Conservation (phyloP, 2,113 vertebrate species). For the Otolemur garnettii region DNA sequence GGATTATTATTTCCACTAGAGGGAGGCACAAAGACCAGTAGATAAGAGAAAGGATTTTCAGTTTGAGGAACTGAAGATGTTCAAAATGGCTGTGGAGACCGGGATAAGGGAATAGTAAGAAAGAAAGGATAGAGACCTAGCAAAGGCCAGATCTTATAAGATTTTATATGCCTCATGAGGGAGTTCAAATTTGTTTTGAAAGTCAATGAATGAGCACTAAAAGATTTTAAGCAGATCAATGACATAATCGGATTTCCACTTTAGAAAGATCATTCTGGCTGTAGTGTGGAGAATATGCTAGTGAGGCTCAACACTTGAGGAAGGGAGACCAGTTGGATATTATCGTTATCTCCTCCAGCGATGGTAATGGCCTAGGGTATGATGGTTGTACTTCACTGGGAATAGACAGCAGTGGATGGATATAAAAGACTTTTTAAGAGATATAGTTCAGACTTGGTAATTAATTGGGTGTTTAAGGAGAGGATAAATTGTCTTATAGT, state of each 20-base stretch:
- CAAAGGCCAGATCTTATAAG: background rate
- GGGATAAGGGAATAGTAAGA: background rate
- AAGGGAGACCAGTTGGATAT: background rate
- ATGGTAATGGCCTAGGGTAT: background rate
- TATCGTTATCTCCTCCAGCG: background rate
- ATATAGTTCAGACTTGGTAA: background rate
- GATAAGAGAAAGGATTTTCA: background rate
- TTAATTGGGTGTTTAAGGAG: background rate
- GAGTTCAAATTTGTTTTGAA: constrained; percentile 60
- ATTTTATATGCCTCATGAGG: constrained; percentile 3
- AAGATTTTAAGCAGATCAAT: constrained; percentile 50
- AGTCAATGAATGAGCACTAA: constrained; percentile 33
- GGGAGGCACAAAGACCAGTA: background rate
- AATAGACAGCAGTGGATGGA: background rate
- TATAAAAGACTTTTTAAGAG: background rate
- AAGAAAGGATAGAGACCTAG: background rate
- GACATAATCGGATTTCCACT: constrained; percentile 47
- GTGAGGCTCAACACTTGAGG: background rate
- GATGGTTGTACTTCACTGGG: background rate
- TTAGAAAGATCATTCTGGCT: constrained; percentile 41
- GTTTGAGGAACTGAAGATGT: background rate
- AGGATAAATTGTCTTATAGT: background rate
- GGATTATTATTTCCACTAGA: background rate
- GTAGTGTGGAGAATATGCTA: background rate
- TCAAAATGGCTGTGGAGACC: background rate